Evolutionary conservation across 2,888 invertebrate genomes (phyloP).

Genomic region (Lathronympha strigana): DNA sequence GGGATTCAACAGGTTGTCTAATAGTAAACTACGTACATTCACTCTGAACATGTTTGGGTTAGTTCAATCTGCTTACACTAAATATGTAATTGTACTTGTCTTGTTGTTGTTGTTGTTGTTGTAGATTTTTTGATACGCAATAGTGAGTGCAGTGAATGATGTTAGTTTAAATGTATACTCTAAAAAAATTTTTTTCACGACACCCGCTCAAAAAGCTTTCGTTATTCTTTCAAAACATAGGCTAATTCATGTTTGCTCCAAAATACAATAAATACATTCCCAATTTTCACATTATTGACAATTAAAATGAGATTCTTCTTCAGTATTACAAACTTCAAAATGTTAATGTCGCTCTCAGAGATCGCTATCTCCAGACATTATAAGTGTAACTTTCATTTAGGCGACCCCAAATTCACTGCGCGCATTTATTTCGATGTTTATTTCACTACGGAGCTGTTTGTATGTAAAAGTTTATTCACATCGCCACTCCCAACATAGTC

Average conservation of each 20-base stretch:
- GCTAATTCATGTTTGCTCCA: slow-evolving; percentile 21
- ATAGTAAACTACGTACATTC: slow-evolving; percentile 35
- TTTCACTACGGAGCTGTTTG: slow-evolving; percentile 26
- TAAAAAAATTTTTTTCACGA: too few species aligned
- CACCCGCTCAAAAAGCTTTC: background rate
- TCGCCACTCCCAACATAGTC: slow-evolving; percentile 49
- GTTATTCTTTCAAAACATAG: background rate
- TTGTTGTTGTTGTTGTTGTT: too few species aligned
- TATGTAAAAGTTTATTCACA: slow-evolving; percentile 30
- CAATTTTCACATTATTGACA: slow-evolving; percentile 28
- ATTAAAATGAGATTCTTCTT: too few species aligned
- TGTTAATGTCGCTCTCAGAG: background rate
- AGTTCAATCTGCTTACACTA: slow-evolving; percentile 30
- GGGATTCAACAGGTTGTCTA: slow-evolving; percentile 46
- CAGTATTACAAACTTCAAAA: slow-evolving; percentile 14
- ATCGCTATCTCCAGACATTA: slow-evolving; percentile 3
- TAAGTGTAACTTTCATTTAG: slow-evolving; percentile 2
- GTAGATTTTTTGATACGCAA: too few species aligned
- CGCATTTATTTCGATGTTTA: slow-evolving; percentile 24
- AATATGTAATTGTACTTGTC: background rate
- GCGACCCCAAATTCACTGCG: slow-evolving; percentile 6
- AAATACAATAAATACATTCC: slow-evolving; percentile 31
- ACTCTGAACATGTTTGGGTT: slow-evolving; percentile 30
- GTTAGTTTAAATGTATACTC: too few species aligned
- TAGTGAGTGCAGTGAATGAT: too few species aligned